phyloP scores from a whole-genome alignment of 2,113 vertebrate genomes.

The Megaleporinus macrocephalus region DNA sequence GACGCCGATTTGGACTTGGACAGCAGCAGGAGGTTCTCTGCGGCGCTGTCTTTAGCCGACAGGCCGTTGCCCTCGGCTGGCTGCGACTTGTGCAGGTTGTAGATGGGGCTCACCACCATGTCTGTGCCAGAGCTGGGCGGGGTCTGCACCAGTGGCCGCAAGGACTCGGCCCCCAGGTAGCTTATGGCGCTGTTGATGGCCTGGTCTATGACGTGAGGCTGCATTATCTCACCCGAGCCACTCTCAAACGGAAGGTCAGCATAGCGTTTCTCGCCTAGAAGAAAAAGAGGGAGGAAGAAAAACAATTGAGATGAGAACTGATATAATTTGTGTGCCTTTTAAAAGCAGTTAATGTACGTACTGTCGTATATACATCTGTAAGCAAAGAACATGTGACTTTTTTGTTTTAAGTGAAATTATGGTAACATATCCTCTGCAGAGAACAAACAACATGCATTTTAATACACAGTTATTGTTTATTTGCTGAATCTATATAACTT shows the following conservation, averaged over 20 bases:
- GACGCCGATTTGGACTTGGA: conserved; percentile 93
- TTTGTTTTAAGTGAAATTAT: no score
- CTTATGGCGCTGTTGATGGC: conserved; percentile 99
- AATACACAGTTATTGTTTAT: no score
- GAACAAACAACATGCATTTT: no score
- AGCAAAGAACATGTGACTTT: no score
- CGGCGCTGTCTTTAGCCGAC: conserved; percentile 88
- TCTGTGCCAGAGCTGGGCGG: conserved; percentile 85
- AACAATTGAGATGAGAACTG: conserved; percentile 4
- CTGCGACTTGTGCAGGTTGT: conserved; percentile 84
- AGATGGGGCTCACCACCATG: conserved; percentile 85
- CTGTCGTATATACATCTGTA: not conserved
- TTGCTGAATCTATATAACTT: no score
- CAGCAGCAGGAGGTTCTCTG: conserved; percentile 93
- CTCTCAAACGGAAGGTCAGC: conserved; percentile 88
- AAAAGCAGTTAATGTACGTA: not conserved
- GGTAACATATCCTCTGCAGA: no score
- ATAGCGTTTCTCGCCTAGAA: conserved; percentile 91
- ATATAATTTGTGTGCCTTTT: not conserved
- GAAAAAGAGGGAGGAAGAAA: conserved; percentile 45
- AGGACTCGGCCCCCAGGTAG: conserved; percentile 94
- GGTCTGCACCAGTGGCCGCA: conserved; percentile 95
- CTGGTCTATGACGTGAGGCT: conserved; percentile 96
- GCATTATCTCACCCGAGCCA: conserved; percentile 86
- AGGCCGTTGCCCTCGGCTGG: conserved; percentile 70